Base-by-base conservation (phyloP, 2,113 vertebrate genomes). In the Rostratula benghalensis region DNA sequence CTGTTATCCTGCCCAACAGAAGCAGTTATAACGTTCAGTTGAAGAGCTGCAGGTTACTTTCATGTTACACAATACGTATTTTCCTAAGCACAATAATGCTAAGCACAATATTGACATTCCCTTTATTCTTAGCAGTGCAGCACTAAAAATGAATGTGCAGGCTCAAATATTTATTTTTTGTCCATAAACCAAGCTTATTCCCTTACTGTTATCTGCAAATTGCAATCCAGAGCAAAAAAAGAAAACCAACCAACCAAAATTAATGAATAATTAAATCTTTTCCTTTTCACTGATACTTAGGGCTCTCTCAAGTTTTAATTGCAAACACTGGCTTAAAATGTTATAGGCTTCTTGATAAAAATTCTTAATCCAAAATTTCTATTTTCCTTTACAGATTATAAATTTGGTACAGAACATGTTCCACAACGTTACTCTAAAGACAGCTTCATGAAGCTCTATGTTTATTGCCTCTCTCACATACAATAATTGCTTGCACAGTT, bases 1-100 rank as follows among this genome's bases (percentile, higher is more conserved):
- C 98, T 99, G 95, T 99, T 99, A 97, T 99, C 99, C 99, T 99
- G 95, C 31, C 97, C 69, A 93, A 94, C 68, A 83, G 89, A 82
- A 69, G 43, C 22, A 90, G 48, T 77, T 51, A 67, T 33, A 35
- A 93, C 5, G 37, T 35, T 20, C 46, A 46, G 46, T 10, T 41
- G 41, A 56, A 41, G 35, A 87, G 10, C 45, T 7, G 19, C 21
- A 79, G 3, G 0, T 21, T 45, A 17, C 45, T 79, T 43, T 64
- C 27, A 10, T 64, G 37, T 9, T 69, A 35, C 4, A 4, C 3
- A 59, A 77, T 11, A 68, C 1, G 1, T 11, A 48, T 59, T 77
- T 73, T 64, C 41, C 41, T 70, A 50, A 31, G n/a, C 87, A 45
- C 16, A 56, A 13, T 12, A 82, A n/a, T n/a, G n/a, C 28, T 15